Evolutionary conservation across 2,113 vertebrate genomes (phyloP).

Genomic region (Atlantisia rogersi): DNA sequence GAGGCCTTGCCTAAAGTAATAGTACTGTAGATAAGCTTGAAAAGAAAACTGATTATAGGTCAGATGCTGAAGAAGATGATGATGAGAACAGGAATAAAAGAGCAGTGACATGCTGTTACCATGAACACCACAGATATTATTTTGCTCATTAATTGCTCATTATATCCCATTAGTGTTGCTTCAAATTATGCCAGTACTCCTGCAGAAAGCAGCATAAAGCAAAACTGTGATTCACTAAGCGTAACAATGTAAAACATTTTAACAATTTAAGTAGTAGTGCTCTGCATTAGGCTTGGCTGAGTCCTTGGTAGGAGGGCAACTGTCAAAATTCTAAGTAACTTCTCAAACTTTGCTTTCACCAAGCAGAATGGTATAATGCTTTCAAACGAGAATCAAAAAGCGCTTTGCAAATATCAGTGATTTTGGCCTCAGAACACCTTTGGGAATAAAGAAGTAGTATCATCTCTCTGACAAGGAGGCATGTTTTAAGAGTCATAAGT

Average conservation of each 20-base stretch:
- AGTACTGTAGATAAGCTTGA: conserved; percentile 7
- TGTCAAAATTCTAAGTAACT: background rate
- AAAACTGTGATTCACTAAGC: conserved; percentile 46
- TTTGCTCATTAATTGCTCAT: conserved; percentile 64
- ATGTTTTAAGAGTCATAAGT: background rate
- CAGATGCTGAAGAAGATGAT: conserved; percentile 15
- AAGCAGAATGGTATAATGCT: background rate
- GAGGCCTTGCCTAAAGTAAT: conserved; percentile 24
- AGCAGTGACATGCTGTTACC: conserved; percentile 39
- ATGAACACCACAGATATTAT: conserved; percentile 56
- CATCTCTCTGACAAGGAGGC: background rate
- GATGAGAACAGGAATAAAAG: conserved; percentile 46
- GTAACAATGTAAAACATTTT: background rate
- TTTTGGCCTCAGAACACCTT: background rate
- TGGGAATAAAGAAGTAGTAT: background rate
- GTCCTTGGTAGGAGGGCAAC: background rate
- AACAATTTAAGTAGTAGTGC: background rate
- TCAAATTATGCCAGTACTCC: conserved; percentile 14
- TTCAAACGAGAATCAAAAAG: conserved; percentile 1
- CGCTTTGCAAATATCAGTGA: background rate
- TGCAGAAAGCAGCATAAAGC: conserved; percentile 21
- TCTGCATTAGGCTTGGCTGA: background rate
- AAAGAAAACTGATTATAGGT: conserved; percentile 48
- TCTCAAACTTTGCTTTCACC: background rate
- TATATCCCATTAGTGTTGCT: conserved; percentile 34